Evolutionary conservation across 2,888 invertebrate genomes (phyloP), one percentile per base, ranked within the genome.

Genomic region (Caenorhabditis sinica): DNA sequence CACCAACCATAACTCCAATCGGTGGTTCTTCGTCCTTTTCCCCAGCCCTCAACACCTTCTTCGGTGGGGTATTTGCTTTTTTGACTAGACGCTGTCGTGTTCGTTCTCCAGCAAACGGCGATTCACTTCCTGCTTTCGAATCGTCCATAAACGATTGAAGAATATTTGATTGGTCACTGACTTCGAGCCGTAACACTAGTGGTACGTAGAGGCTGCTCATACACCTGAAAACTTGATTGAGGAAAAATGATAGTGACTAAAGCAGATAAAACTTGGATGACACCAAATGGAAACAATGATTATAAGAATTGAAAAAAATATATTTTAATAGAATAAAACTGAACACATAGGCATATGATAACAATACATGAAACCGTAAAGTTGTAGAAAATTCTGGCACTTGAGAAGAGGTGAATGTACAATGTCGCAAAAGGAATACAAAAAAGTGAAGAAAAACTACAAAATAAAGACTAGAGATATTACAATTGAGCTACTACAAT

Each of bases 161-260:
- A 15, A 82, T 58, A 63, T 68, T 66, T 0, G 76, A 45, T 28
- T 25, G 45, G 11, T 81, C 56, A 36, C 60, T 74, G 23, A 88
- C 73, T 79, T 88, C 88, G 45, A 88, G 76, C 49, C 87, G 82
- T 28, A 88, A 61, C 0, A 88, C 80, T 28, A 88, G 60, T 25
- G 88, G 88, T 20, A 85, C 87, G 75, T 88, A 88, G 17, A 86
- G 69, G 69, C 85, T 88, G 53, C 75, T 73, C 82, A 77, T 82
- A 53, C 76, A 82, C 69, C 81, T 81, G 28, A 28, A 68, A 53
- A 13, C 13, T 25, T 6, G 11, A n/a, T 36, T 40, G n/a, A 45
- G 15, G 8, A n/a, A n/a, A 40, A 13, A 5, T 40, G 40, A 40
- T 40, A 40, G 13, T 11, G 13, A 40, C 6, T 40, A 13, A 40